phyloP scores from a whole-genome alignment of 2,113 vertebrate species.

The Limnothrissa miodon region DNA sequence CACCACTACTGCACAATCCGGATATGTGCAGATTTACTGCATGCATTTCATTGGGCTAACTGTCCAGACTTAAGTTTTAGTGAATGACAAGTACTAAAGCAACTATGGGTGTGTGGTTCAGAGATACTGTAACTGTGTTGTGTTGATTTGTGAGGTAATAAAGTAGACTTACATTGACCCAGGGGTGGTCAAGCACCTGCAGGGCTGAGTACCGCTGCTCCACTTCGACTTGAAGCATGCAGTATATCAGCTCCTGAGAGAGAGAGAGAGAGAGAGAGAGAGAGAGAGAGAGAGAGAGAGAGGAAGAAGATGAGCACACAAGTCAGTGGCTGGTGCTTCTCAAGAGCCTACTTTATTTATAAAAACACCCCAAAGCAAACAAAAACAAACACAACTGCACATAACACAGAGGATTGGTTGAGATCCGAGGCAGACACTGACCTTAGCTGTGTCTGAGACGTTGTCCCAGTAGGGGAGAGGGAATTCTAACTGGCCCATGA shows the following conservation, averaged over 20 bases:
- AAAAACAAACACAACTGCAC: too few species aligned
- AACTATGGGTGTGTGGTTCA: too few species aligned
- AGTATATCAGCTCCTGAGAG: slow-evolving; percentile 87
- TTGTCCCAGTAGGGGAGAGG: slow-evolving; percentile 93
- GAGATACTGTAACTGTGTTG: background rate
- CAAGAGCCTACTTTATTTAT: background rate
- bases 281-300: slow-evolving; percentile 37
- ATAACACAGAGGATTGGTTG: too few species aligned
- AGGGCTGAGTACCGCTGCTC: slow-evolving; percentile 88
- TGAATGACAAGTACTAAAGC: too few species aligned
- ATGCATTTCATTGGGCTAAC: background rate
- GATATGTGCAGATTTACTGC: too few species aligned
- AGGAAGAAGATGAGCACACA: background rate
- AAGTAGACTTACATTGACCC: slow-evolving; percentile 89
- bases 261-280: slow-evolving; percentile 49
- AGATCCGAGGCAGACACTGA: background rate
- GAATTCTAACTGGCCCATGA: slow-evolving; percentile 89
- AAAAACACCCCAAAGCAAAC: background rate
- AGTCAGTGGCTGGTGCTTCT: background rate
- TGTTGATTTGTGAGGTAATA: background rate
- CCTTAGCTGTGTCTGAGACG: slow-evolving; percentile 91
- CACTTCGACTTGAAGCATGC: slow-evolving; percentile 90
- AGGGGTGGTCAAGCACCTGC: slow-evolving; percentile 91
- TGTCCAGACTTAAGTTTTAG: too few species aligned
- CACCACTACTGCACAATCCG: background rate